Percentiles rank a stretch among this genome's conserved stretches.
These are phyloP conservation scores for Tor tambroides DNA, from an alignment of 2,113 vertebrate species.

Conservation along the genomic window DNA sequence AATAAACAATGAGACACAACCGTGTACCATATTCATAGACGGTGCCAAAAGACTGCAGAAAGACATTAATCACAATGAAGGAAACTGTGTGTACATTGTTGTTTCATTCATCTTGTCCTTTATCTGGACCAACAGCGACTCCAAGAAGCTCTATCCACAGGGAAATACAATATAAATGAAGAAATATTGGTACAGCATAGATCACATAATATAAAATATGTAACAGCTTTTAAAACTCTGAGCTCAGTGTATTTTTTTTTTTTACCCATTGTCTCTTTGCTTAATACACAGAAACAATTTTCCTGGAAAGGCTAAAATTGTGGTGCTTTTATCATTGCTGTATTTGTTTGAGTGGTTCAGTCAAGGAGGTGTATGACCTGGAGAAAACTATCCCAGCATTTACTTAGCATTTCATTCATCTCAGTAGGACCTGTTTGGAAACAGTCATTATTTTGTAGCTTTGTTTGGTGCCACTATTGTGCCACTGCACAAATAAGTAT, in stretches of 20 bases:
- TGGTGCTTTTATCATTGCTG: not conserved
- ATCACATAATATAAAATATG: slow-evolving; percentile 3
- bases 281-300: not conserved
- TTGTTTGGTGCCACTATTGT: not conserved
- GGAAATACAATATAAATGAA: not conserved
- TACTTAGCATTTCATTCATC: not conserved
- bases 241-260: not conserved
- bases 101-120: not conserved
- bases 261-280: not conserved
- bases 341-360: not conserved
- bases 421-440: not conserved
- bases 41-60: not conserved
- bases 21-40: not conserved
- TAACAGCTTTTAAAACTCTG: not conserved
- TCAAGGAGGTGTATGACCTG: not conserved
- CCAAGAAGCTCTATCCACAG: not conserved
- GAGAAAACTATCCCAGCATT: not conserved
- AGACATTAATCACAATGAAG: not conserved
- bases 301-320: not conserved
- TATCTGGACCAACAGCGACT: not conserved
- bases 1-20: not conserved
- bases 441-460: not conserved
- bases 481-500: not conserved
- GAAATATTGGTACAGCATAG: not conserved
- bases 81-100: not conserved